Conservation (phyloP, 2,797 vertebrate genomes). For the Strix occidentalis region DNA sequence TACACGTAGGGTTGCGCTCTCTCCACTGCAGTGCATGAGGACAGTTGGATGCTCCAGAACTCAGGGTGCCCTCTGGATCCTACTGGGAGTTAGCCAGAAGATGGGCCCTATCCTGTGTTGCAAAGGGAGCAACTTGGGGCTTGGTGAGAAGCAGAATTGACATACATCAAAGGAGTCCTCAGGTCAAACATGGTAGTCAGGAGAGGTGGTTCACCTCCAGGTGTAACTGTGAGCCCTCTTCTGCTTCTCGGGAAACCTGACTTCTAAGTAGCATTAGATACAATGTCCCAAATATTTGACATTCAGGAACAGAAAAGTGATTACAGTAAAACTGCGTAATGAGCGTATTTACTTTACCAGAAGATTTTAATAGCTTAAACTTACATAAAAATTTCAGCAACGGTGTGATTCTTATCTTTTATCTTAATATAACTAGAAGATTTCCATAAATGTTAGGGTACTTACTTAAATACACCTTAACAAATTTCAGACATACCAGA, state of each 20-base stretch:
- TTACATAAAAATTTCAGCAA: not conserved
- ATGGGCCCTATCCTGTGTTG: not conserved
- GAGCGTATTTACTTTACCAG: not conserved
- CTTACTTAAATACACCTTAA: not conserved
- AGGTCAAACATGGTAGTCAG: not conserved
- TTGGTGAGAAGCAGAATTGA: not conserved
- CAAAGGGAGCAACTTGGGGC: not conserved
- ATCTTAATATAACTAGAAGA: not conserved
- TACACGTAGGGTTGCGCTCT: fast-evolving
- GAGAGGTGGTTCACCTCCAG: not conserved
- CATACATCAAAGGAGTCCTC: not conserved
- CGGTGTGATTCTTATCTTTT: not conserved
- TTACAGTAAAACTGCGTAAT: not conserved
- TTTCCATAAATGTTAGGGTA: not conserved
- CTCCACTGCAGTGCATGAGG: not conserved
- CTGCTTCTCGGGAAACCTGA: not conserved
- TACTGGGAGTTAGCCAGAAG: not conserved
- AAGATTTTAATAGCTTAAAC: not conserved
- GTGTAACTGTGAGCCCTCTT: not conserved
- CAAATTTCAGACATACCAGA: not conserved
- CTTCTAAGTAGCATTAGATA: not conserved
- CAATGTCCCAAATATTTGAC: not conserved
- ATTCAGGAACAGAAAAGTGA: not conserved
- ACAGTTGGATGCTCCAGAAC: not conserved
- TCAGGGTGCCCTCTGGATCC: not conserved